Conservation (phyloP, 2,113 vertebrate genomes). For the Pachycephala philippinensis region DNA sequence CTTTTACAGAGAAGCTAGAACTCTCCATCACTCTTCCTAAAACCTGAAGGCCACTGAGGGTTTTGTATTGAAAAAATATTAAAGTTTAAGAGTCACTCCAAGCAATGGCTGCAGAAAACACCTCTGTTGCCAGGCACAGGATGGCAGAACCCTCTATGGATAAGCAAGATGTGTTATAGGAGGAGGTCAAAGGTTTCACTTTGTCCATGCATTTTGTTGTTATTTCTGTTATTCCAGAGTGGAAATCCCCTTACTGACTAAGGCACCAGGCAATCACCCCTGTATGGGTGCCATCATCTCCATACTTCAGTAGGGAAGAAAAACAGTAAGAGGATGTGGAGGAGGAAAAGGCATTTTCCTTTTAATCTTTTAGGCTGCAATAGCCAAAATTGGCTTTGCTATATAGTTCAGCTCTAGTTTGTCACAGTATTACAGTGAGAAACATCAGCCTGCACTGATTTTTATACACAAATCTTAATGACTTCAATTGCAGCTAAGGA, state of each 20-base stretch:
- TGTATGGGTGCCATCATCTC: background rate
- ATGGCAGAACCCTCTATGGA: background rate
- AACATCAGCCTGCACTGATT: background rate
- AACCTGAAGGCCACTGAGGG: background rate
- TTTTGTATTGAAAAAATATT: background rate
- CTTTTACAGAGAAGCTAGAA: background rate
- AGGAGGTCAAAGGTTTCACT: background rate
- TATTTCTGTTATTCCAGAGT: background rate
- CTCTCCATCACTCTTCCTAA: background rate
- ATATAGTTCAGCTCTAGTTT: background rate
- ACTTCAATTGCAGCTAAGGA: background rate
- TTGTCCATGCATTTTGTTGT: background rate
- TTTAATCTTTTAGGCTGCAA: background rate
- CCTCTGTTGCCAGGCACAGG: background rate
- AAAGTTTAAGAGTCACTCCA: background rate
- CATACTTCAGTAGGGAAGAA: background rate
- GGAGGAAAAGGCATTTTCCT: background rate
- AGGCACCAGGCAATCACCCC: background rate
- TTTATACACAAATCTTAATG: conserved; percentile 13
- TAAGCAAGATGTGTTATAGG: background rate
- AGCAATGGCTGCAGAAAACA: background rate
- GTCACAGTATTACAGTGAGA: background rate
- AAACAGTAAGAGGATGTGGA: background rate
- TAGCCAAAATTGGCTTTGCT: background rate
- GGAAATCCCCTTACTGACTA: background rate